Evolutionary conservation across 1,140 invertebrate genomes (phyloP).

Genomic region (Ceratina calcarata): DNA sequence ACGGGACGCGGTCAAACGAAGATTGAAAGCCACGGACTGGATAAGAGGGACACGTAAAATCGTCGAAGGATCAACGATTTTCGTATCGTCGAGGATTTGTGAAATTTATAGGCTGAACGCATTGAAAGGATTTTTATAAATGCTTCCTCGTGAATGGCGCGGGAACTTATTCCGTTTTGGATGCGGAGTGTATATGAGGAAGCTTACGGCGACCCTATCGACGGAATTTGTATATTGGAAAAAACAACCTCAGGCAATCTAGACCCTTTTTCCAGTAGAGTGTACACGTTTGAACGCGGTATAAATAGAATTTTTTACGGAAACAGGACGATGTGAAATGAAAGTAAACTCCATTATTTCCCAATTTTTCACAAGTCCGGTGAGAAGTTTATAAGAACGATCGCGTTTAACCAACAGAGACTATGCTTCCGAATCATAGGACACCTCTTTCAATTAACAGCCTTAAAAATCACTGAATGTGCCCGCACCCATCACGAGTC

Average conservation of each 20-base stretch:
- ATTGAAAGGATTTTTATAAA: neutral
- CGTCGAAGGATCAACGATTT: neutral
- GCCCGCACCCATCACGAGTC: conserved; percentile 62
- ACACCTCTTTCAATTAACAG: conserved; percentile 29
- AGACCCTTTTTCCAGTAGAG: conserved; percentile 27
- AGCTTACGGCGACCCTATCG: conserved; percentile 4
- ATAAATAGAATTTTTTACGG: conserved; percentile 27
- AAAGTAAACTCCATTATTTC: neutral
- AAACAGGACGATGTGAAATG: neutral
- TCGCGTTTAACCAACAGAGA: neutral
- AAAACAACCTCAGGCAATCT: conserved; percentile 20
- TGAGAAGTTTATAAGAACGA: neutral
- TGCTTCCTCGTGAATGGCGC: neutral
- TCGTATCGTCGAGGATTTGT: neutral
- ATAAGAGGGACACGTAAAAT: no score
- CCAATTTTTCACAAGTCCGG: neutral
- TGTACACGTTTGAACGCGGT: conserved; percentile 4
- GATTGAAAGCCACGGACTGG: neutral
- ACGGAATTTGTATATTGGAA: conserved; percentile 20
- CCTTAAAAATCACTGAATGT: conserved; percentile 64
- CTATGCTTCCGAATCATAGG: neutral
- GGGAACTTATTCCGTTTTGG: neutral
- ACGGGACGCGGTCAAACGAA: neutral
- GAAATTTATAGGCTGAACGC: neutral
- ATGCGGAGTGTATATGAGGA: neutral